These are phyloP conservation scores for Zaprionus camerounensis DNA, from an alignment of 1,140 invertebrate species.

Conservation along the genomic window DNA sequence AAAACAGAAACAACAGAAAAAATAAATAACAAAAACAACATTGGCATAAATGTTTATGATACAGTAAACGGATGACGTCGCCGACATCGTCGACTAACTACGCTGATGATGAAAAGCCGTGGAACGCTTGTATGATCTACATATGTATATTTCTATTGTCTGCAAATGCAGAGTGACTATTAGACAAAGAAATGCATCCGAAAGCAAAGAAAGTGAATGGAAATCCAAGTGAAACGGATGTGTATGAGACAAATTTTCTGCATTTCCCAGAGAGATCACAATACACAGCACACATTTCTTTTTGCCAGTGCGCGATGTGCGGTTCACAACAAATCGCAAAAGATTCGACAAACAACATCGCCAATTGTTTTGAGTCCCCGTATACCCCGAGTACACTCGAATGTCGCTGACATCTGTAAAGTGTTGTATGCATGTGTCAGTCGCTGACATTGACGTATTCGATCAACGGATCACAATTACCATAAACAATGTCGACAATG, in stretches of 20 bases:
- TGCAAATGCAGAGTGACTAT: slow-evolving; percentile 26
- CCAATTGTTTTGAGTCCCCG: neutral
- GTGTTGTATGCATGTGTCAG: slow-evolving; percentile 60
- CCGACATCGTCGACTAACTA: slow-evolving; percentile 28
- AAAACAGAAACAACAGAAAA: neutral
- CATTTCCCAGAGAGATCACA: slow-evolving; percentile 22
- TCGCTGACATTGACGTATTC: slow-evolving; percentile 73
- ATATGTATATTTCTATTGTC: slow-evolving; percentile 44
- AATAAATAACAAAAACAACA: slow-evolving; percentile 40
- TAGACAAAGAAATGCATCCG: slow-evolving; percentile 21
- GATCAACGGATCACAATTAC: slow-evolving; percentile 55
- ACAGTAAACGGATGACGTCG: slow-evolving; percentile 66
- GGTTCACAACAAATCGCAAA: slow-evolving; percentile 30
- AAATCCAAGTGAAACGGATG: slow-evolving; percentile 72
- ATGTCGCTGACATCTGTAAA: slow-evolving; percentile 67
- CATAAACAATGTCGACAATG: slow-evolving; percentile 59
- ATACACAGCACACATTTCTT: slow-evolving; percentile 28
- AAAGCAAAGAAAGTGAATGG: slow-evolving; percentile 71
- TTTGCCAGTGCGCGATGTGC: slow-evolving; percentile 19
- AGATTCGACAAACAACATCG: slow-evolving; percentile 34
- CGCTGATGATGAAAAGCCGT: slow-evolving; percentile 66
- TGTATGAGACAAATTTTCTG: slow-evolving; percentile 63
- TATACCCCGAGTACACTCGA: neutral
- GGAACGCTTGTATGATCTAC: slow-evolving; percentile 50
- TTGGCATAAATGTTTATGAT: slow-evolving; percentile 74